Percentiles rank a stretch among this genome's conserved stretches.
Evolutionary conservation across 2,113 vertebrate genomes (phyloP).

Genomic region (Triplophysa rosa): DNA sequence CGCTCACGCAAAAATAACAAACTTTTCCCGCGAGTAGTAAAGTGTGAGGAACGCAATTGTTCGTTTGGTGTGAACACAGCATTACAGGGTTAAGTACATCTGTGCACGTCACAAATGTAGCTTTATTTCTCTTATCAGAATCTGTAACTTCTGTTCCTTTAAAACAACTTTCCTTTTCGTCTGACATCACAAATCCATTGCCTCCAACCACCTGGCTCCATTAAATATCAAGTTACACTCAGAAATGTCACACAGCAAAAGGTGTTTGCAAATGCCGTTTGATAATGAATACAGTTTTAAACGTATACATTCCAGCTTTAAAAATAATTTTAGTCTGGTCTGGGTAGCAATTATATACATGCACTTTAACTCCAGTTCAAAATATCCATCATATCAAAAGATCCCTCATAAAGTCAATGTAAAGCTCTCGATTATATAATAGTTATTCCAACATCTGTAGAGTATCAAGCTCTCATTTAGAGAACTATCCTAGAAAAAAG

Average conservation of each 20-base stretch:
- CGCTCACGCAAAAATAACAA: no score
- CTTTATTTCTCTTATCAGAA: no score
- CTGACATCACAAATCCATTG: neutral
- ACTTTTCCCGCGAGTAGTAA: no score
- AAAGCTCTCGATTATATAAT: neutral
- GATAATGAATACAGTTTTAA: neutral
- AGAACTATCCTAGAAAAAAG: slow-evolving; percentile 2
- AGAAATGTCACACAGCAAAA: neutral
- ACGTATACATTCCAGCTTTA: neutral
- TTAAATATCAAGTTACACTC: no score
- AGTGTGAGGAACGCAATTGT: no score
- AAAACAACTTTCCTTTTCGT: neutral
- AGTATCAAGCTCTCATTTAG: slow-evolving; percentile 17
- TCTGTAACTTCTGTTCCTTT: no score
- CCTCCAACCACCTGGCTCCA: neutral
- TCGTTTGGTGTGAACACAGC: no score
- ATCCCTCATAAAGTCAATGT: neutral
- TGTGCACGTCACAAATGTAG: no score
- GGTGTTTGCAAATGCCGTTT: neutral
- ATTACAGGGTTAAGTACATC: no score
- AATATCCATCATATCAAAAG: neutral
- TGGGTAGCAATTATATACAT: neutral
- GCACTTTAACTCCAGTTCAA: neutral
- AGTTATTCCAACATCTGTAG: slow-evolving; percentile 23
- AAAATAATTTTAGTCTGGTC: neutral